Evolutionary conservation across 2,888 invertebrate genomes (phyloP).

Genomic region (Lasioglossum figueresi): DNA sequence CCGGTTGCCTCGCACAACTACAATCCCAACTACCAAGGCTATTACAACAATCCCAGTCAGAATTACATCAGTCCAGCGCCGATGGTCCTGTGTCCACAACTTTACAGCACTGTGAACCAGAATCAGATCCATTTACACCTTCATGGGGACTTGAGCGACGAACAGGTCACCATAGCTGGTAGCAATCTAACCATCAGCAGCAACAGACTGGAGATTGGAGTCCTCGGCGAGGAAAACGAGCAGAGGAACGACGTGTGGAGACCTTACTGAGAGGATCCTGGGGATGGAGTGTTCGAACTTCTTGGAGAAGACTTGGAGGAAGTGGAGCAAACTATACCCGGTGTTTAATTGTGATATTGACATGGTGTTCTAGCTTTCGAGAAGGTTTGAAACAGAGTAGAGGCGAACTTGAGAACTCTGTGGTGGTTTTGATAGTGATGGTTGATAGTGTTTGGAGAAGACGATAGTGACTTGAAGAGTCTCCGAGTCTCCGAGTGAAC

Average conservation of each 20-base stretch:
- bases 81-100: constrained; percentile 91
- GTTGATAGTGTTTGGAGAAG: background rate
- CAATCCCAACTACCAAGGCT: constrained; percentile 88
- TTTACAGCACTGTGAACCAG: constrained; percentile 94
- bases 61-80: constrained; percentile 87
- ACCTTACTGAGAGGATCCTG: constrained; percentile 87
- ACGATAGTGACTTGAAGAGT: background rate
- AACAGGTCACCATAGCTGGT: constrained; percentile 84
- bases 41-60: constrained; percentile 88
- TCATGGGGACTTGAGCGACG: constrained; percentile 86
- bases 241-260: constrained; percentile 89
- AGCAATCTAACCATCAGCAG: constrained; percentile 84
- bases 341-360: constrained; percentile 54
- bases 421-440: background rate
- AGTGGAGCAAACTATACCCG: background rate
- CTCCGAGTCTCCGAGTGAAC: background rate
- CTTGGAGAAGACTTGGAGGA: background rate
- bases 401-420: background rate
- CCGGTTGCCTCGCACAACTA: constrained; percentile 86
- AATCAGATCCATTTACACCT: constrained; percentile 93
- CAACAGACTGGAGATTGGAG: constrained; percentile 85
- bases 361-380: background rate
- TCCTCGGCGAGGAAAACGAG: constrained; percentile 85
- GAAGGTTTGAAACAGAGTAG: background rate
- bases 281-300: background rate